These are phyloP conservation scores for Drosophila busckii DNA, from an alignment of 1,140 invertebrate genomes.

Conservation along the genomic window DNA sequence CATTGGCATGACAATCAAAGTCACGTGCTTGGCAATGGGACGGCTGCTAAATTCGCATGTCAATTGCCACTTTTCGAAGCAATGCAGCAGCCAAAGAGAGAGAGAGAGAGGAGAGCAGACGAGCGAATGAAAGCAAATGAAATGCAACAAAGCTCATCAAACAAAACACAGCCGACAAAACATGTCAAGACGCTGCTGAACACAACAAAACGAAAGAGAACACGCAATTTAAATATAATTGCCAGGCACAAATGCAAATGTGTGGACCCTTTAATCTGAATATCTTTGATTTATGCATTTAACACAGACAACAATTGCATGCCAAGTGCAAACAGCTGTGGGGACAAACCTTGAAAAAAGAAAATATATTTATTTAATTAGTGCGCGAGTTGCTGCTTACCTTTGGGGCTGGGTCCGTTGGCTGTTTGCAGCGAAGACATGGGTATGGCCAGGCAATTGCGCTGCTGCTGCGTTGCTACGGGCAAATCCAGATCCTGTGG, in stretches of 20 bases:
- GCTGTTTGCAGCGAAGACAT: slow-evolving; percentile 75
- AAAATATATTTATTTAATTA: slow-evolving; percentile 9
- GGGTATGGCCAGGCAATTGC: slow-evolving; percentile 68
- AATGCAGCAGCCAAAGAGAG: slow-evolving; percentile 4
- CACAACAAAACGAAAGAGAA: slow-evolving; percentile 4
- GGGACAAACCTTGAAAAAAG: too few species aligned
- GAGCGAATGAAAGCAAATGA: neutral
- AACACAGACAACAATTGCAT: slow-evolving; percentile 34
- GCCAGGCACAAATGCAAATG: slow-evolving; percentile 55
- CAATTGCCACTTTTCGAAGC: slow-evolving; percentile 44
- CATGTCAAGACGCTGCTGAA: slow-evolving; percentile 37
- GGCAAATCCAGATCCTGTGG: slow-evolving; percentile 79
- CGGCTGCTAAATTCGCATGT: slow-evolving; percentile 59
- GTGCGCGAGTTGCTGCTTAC: slow-evolving; percentile 27
- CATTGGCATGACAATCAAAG: slow-evolving; percentile 74
- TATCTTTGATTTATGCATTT: slow-evolving; percentile 9
- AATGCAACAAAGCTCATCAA: neutral
- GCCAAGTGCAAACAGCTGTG: too few species aligned
- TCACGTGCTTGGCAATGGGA: slow-evolving; percentile 59
- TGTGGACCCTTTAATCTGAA: slow-evolving; percentile 17
- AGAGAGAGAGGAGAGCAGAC: neutral
- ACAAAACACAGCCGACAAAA: slow-evolving; percentile 22
- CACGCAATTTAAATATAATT: slow-evolving; percentile 56
- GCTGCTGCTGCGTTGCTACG: slow-evolving; percentile 24
- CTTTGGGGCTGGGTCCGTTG: slow-evolving; percentile 58